phyloP scores from a whole-genome alignment of 2,797 vertebrate genomes.

The Sebastiscus albofasciatus region DNA sequence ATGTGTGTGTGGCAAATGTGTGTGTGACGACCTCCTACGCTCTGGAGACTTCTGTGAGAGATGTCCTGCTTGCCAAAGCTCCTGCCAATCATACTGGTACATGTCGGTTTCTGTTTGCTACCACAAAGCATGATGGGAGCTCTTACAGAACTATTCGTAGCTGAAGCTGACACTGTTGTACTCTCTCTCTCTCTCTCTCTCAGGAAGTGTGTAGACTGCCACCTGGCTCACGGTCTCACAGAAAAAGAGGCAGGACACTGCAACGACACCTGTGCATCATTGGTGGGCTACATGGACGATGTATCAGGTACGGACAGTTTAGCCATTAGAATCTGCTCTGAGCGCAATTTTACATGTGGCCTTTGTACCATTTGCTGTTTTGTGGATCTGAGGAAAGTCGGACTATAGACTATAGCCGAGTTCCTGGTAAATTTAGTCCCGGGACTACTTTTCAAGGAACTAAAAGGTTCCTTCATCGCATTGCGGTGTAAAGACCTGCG shows the following conservation, averaged over 20 bases:
- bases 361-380: neutral
- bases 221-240: constrained; percentile 83
- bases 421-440: too few species aligned
- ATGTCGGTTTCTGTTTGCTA: neutral
- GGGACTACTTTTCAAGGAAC: too few species aligned
- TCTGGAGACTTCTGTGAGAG: constrained; percentile 91
- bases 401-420: too few species aligned
- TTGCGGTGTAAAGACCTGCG: too few species aligned
- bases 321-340: neutral
- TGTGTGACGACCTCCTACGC: constrained; percentile 85
- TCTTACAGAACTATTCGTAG: neutral
- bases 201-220: constrained; percentile 91
- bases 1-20: constrained; percentile 91
- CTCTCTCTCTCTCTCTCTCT: constrained; percentile 36
- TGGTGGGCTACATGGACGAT: constrained; percentile 83
- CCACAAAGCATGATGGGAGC: constrained; percentile 12
- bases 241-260: constrained; percentile 80
- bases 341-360: neutral
- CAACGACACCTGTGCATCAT: constrained; percentile 86
- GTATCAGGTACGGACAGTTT: constrained; percentile 82
- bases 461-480: too few species aligned
- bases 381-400: neutral
- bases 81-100: constrained; percentile 91
- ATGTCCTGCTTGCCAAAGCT: constrained; percentile 88
- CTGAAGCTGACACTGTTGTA: neutral